Evolutionary conservation across 2,888 invertebrate species (phyloP), one percentile per base, ranked within the genome.

Genomic region (Thyatira batis): DNA sequence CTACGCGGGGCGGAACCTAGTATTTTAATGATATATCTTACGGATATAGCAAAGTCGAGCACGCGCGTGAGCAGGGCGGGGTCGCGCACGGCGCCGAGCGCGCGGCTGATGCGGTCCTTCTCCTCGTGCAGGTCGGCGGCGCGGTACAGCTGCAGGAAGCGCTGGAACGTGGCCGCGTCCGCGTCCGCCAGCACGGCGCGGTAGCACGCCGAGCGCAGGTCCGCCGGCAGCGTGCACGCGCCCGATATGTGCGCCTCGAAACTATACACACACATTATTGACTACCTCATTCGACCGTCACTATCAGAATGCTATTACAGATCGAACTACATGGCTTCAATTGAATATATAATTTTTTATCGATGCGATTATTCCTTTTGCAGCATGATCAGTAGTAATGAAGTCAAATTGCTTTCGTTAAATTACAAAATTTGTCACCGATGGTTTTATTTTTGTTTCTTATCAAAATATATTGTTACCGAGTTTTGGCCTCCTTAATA

Each of bases 71-170:
- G 92, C 54, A 98, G 88, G 21, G 88, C 89, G 11, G 94, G 93
- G 82, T 97, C 95, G 60, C 93, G 93, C 52, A 97, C 94, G 44
- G 96, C 95, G 30, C 98, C 98, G 53, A 98, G 93, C 4, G 97
- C 95, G 57, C 96, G 93, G 55, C 97, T 94, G 75, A 99, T 96
- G 73, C 98, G 94, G 82, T 98, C 97, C 84, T 97, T 98, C 84
- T 99, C 98, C 87, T 98, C 98, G 75, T 97, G 97, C 65, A 98
- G 90, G 87, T 98, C 98, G 5, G 97, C 95, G 49, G 95, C 94
- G 66, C 96, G 94, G 88, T 98, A 97, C 63, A 98, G 85, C 76
- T 94, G 93, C 62, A 98, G 88, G 94, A 98, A 95, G 39, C 95
- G 94, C 51, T 96, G 93, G 77, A 95, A 97, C 11, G 95, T 95